Percentiles rank a stretch among this genome's conserved stretches.
Evolutionary conservation across 1,140 invertebrate species (phyloP).

Genomic region (Cataglyphis hispanica): DNA sequence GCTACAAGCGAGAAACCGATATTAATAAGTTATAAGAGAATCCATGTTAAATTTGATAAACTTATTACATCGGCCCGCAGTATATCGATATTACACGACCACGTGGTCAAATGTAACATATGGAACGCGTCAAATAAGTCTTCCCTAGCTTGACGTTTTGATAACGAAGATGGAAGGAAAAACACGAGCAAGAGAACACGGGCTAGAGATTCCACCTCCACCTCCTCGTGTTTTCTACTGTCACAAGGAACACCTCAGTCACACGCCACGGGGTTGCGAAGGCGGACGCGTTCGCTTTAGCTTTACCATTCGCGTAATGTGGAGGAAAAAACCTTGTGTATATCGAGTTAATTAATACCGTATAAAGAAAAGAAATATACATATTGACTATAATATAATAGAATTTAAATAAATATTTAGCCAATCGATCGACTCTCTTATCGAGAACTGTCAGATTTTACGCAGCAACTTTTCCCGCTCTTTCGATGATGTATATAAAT

Average conservation of each 20-base stretch:
- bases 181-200: neutral
- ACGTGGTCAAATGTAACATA: no score
- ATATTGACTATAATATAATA: no score
- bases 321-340: neutral
- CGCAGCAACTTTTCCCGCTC: slow-evolving; percentile 30
- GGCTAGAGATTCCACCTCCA: slow-evolving; percentile 62
- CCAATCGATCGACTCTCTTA: neutral
- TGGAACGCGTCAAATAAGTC: neutral
- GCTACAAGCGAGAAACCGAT: no score
- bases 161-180: slow-evolving; percentile 14
- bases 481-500: neutral
- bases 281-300: slow-evolving; percentile 66
- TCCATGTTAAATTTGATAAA: no score
- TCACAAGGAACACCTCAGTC: slow-evolving; percentile 74
- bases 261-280: slow-evolving; percentile 75
- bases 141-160: neutral
- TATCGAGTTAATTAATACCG: neutral
- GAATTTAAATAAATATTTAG: slow-evolving; percentile 21
- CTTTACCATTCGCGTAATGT: neutral
- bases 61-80: no score
- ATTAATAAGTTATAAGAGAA: no score
- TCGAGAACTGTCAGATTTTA: neutral
- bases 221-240: slow-evolving; percentile 53
- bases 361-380: neutral
- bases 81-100: no score